Base-by-base conservation (phyloP, 2,888 invertebrate genomes). In the Tinea semifulvella region DNA sequence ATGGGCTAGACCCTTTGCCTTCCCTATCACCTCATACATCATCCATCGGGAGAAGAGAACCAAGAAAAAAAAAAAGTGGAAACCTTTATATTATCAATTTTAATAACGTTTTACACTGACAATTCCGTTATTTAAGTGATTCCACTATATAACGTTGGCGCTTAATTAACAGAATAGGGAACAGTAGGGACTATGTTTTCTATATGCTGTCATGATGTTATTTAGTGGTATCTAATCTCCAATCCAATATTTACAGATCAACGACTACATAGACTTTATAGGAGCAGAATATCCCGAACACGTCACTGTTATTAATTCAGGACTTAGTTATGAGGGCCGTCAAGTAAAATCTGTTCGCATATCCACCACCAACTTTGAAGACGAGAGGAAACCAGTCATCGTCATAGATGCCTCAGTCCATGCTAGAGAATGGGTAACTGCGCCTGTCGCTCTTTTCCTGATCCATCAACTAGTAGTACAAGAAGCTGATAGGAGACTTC, bases 401-500 rank as follows among this genome's bases (percentile, higher is more conserved):
- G 61, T 87, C 19, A 73, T 88, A 19, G 88, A 88, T 51, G 85
- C 83, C 19, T 85, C 84, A 19, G 84, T 86, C 31, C 87, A 87
- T 55, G 87, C 86, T 5, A 82, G 90, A 43, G 91, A 91, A 65
- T 90, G 90, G 90, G 86, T 89, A 45, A 86, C 90, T 0, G 82
- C 88, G 1, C 84, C 88, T 4, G 85, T 87, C 0, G 88, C 88
- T 2, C 61, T 89, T 1, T 89, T 88, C 60, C 75, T 88, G 51
- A 87, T 90, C 48, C 72, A 86, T 50, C 85, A 89, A 63, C 63
- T 91, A 39, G 81, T 88, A 0, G 84, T 82, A 28, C 84, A 87
- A 53, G 58, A 75, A 17, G 66, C 57, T 2, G 83, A 84, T 53
- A 58, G 56, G 1, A 53, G 64, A 14, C 57, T 90, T 8, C 70